Percentiles rank a stretch among this genome's conserved stretches.
Conservation (phyloP, 2,113 vertebrate species). For the Callospermophilus lateralis region DNA sequence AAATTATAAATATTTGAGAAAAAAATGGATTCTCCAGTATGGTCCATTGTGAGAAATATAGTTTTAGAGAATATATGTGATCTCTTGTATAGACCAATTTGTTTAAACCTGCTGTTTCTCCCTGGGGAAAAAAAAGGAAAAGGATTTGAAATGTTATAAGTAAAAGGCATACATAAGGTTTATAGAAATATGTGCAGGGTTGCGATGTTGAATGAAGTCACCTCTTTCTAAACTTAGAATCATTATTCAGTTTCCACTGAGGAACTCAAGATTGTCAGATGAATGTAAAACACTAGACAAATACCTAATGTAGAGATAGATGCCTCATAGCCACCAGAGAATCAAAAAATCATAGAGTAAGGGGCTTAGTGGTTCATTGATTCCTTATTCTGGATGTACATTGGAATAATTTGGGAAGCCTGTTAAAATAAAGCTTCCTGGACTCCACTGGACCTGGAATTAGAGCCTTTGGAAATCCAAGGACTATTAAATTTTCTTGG, state of each 20-base stretch:
- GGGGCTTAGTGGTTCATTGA: background rate
- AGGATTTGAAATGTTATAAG: constrained; percentile 13
- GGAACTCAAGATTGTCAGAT: constrained; percentile 19
- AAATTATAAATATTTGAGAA: constrained; percentile 30
- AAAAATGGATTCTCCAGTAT: background rate
- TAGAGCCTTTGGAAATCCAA: background rate
- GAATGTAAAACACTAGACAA: background rate
- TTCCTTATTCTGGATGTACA: background rate
- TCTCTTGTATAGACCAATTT: constrained; percentile 26
- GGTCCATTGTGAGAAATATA: background rate
- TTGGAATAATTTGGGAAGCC: background rate
- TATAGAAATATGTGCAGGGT: background rate
- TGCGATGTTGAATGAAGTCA: background rate
- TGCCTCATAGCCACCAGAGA: background rate
- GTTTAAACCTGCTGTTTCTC: background rate
- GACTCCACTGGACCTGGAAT: background rate
- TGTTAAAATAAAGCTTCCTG: background rate
- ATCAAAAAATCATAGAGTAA: background rate
- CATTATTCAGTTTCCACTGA: background rate
- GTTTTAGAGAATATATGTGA: constrained; percentile 30
- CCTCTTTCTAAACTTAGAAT: background rate
- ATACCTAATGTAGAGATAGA: background rate
- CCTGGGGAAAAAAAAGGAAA: background rate
- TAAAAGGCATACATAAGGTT: background rate
- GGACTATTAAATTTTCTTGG: background rate